Evolutionary conservation across 1,140 invertebrate species (phyloP).

Genomic region (Formica selysi): DNA sequence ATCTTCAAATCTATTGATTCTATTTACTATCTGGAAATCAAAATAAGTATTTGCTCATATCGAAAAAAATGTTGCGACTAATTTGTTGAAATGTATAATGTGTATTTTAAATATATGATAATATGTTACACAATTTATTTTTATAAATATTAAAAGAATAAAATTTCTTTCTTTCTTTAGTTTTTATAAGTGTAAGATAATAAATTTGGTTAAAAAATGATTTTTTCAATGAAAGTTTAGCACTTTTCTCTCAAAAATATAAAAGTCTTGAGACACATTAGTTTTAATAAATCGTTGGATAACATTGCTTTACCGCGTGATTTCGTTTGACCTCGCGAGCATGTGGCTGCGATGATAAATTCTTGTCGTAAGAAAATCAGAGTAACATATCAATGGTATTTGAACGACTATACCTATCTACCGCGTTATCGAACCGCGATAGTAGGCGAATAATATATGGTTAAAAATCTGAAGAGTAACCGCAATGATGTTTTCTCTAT

Average conservation of each 20-base stretch:
- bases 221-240: not conserved
- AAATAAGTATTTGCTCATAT: too few relatives aligned
- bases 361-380: not conserved
- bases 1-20: too few relatives aligned
- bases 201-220: constrained; percentile 2
- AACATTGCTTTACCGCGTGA: not conserved
- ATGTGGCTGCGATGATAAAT: not conserved
- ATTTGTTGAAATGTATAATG: too few relatives aligned
- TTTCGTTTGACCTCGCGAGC: not conserved
- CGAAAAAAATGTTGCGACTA: too few relatives aligned
- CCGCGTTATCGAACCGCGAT: not conserved
- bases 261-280: not conserved
- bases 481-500: not conserved
- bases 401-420: not conserved
- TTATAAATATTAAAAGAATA: too few relatives aligned
- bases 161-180: not conserved
- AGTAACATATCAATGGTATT: not conserved
- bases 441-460: not conserved
- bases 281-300: not conserved
- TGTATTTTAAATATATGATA: too few relatives aligned
- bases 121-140: too few relatives aligned
- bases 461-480: not conserved
- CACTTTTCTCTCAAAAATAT: not conserved
- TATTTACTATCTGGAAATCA: too few relatives aligned
- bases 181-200: not conserved